These are phyloP conservation scores for Pandemis heparana DNA, from an alignment of 2,888 invertebrate species.

Conservation along the genomic window DNA sequence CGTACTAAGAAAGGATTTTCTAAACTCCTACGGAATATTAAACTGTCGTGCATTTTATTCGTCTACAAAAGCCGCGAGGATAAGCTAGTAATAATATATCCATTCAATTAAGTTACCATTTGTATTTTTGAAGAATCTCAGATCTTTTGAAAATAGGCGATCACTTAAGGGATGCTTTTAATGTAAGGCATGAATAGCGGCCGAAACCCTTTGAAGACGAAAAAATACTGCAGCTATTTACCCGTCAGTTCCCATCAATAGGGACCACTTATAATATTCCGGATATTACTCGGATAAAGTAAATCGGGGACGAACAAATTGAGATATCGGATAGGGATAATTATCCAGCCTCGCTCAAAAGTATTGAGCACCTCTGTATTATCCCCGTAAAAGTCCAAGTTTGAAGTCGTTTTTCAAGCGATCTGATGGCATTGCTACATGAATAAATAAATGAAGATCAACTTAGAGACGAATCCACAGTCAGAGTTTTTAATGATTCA, in stretches of 20 bases:
- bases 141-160: conserved; percentile 24
- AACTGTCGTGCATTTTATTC: too few species aligned
- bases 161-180: conserved; percentile 32
- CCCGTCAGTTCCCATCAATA: conserved; percentile 22
- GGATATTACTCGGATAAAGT: conserved; percentile 7
- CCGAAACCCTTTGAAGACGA: conserved; percentile 23
- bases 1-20: too few species aligned
- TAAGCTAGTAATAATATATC: not conserved
- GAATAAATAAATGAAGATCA: too few species aligned
- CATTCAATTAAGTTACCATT: conserved; percentile 9
- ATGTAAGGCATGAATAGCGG: conserved; percentile 19
- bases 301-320: not conserved
- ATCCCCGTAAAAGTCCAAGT: too few species aligned
- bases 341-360: too few species aligned
- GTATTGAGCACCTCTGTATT: too few species aligned
- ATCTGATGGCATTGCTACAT: too few species aligned
- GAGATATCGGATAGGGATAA: not conserved
- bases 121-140: conserved; percentile 16
- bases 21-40: too few species aligned
- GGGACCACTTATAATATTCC: conserved; percentile 32
- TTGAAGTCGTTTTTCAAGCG: too few species aligned
- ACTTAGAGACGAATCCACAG: too few species aligned
- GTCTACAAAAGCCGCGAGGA: too few species aligned
- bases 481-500: too few species aligned
- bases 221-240: conserved; percentile 23